phyloP scores from a whole-genome alignment of 1,140 invertebrate genomes.

The Lepidotrigona ventralis region DNA sequence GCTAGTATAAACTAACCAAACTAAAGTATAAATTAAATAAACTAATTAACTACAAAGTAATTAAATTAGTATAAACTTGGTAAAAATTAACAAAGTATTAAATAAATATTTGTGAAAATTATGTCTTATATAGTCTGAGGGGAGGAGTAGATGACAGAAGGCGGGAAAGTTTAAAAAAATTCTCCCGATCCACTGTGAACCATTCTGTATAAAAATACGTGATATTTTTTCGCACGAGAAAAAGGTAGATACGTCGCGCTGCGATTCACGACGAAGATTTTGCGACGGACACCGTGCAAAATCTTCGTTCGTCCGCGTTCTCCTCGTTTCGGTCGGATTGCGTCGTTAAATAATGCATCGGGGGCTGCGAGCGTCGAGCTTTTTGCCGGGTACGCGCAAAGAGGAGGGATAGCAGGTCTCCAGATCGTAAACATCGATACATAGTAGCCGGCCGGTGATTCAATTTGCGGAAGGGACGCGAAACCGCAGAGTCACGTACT shows the following conservation, averaged over 20 bases:
- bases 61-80: too few species aligned
- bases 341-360: slow-evolving; percentile 42
- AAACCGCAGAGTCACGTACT: slow-evolving; percentile 57
- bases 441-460: slow-evolving; percentile 56
- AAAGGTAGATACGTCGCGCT: not conserved
- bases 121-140: too few species aligned
- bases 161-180: too few species aligned
- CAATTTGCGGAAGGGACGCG: slow-evolving; percentile 60
- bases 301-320: not conserved
- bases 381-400: slow-evolving; percentile 1
- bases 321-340: slow-evolving; percentile 1
- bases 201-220: too few species aligned
- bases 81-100: too few species aligned
- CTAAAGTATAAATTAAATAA: too few species aligned
- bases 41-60: too few species aligned
- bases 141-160: too few species aligned
- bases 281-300: not conserved
- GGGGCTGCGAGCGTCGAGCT: not conserved
- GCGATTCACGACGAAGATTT: slow-evolving; percentile 11
- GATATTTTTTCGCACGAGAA: too few species aligned
- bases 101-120: too few species aligned
- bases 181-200: too few species aligned
- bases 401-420: slow-evolving; percentile 14
- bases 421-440: slow-evolving; percentile 60
- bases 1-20: too few species aligned